Conservation (phyloP, 2,113 vertebrate genomes). For the Myanophis thanlyinensis region DNA sequence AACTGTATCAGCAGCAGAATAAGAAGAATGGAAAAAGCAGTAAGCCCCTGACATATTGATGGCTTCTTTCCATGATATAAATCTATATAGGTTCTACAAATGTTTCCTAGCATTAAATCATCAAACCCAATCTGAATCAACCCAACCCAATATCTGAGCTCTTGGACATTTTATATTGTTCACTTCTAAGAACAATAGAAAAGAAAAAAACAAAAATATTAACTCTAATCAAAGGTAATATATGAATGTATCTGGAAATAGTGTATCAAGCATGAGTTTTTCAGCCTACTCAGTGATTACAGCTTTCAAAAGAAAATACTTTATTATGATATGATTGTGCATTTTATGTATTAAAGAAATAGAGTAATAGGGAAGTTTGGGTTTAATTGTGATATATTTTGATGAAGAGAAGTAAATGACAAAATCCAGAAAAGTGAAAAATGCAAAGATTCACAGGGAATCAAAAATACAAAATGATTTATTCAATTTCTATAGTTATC, state of each 20-base stretch:
- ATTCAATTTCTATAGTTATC: not conserved
- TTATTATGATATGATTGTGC: not conserved
- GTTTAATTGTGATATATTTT: not conserved
- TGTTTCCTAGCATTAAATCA: slow-evolving; percentile 66
- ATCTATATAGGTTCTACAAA: slow-evolving; percentile 59
- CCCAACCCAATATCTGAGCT: slow-evolving; percentile 39
- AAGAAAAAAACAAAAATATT: slow-evolving; percentile 47
- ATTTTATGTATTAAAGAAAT: not conserved
- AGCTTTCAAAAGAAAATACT: not conserved
- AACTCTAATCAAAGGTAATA: slow-evolving; percentile 16
- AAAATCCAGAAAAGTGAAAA: not conserved
- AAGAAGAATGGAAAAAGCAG: slow-evolving; percentile 42
- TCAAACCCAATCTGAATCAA: slow-evolving; percentile 37
- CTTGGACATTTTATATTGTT: slow-evolving; percentile 42
- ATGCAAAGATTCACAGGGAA: not conserved
- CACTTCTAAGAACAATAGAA: slow-evolving; percentile 55
- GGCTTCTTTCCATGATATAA: slow-evolving; percentile 54
- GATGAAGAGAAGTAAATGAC: not conserved
- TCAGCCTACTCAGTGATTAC: not conserved
- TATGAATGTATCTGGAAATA: slow-evolving; percentile 29
- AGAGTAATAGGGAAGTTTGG: not conserved
- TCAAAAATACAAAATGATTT: not conserved
- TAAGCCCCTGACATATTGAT: slow-evolving; percentile 55
- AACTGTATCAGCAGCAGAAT: slow-evolving; percentile 5
- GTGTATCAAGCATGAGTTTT: not conserved